Conservation (phyloP, 2,113 vertebrate species). For the Otolemur garnettii region DNA sequence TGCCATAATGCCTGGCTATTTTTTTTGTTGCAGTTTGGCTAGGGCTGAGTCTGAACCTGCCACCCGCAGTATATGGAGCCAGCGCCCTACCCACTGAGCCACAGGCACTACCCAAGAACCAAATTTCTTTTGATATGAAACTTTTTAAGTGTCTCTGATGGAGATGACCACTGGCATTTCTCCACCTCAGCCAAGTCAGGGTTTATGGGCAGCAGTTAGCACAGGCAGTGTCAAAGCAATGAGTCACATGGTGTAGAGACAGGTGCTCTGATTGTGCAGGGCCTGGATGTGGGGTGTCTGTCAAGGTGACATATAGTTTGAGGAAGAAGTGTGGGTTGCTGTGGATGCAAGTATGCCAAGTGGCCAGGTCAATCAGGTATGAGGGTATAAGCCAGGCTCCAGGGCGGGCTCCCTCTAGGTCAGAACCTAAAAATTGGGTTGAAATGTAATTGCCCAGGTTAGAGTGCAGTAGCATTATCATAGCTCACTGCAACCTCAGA, state of each 20-base stretch:
- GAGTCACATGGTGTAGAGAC: not conserved
- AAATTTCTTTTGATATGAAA: conserved; percentile 92
- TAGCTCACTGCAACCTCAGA: too few relatives aligned
- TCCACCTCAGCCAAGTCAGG: not conserved
- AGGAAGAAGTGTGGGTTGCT: not conserved
- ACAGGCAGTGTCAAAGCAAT: not conserved
- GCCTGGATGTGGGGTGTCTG: too few relatives aligned
- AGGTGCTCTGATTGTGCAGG: not conserved
- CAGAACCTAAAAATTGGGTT: not conserved
- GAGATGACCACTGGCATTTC: conserved; percentile 91
- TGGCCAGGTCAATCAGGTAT: too few relatives aligned
- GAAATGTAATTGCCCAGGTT: not conserved
- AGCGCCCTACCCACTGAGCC: too few relatives aligned
- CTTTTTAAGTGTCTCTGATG: conserved; percentile 89
- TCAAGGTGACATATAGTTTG: not conserved
- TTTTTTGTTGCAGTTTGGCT: too few relatives aligned
- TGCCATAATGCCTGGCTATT: too few relatives aligned
- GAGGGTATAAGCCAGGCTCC: too few relatives aligned
- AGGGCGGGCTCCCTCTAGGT: too few relatives aligned
- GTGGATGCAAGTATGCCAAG: too few relatives aligned
- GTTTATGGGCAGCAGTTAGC: not conserved
- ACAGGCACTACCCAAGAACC: not conserved
- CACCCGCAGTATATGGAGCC: too few relatives aligned
- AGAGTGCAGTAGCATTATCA: too few relatives aligned
- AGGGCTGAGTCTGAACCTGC: too few relatives aligned